These are phyloP conservation scores for Mus musculus DNA, from an alignment of 2,113 vertebrate species.

Conservation along the genomic window DNA sequence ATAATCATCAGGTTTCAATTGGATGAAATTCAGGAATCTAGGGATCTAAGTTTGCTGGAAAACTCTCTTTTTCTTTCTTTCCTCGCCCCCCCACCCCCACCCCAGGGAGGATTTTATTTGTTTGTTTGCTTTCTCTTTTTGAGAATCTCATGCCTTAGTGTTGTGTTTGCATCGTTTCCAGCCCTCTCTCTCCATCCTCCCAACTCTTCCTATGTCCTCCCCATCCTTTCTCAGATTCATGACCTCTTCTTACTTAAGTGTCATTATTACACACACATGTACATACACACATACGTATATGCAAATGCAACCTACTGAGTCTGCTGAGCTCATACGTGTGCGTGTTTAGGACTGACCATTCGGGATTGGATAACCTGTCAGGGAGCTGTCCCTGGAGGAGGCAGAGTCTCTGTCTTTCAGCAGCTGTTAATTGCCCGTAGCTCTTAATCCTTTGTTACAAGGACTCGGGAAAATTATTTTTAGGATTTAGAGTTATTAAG, in stretches of 20 bases:
- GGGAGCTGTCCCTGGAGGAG: background rate
- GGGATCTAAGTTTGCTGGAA: background rate
- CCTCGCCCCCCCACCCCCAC: accelerated
- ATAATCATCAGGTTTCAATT: slow-evolving; percentile 11
- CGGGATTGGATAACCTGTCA: background rate
- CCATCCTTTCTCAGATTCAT: background rate
- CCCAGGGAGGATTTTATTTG: background rate
- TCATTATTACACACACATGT: background rate
- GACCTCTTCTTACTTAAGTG: background rate
- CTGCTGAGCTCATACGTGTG: background rate
- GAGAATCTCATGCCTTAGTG: background rate
- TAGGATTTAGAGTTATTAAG: background rate
- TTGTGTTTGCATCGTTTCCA: background rate
- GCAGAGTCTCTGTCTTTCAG: background rate
- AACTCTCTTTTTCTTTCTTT: background rate
- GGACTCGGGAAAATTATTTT: background rate
- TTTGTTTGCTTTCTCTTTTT: background rate
- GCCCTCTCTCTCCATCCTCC: background rate
- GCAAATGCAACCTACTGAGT: no score
- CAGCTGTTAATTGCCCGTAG: background rate
- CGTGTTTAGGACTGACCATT: background rate
- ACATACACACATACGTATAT: no score
- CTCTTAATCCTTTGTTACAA: background rate
- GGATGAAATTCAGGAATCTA: background rate
- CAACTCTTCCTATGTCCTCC: background rate